Percentiles rank a stretch among this genome's conserved stretches.
Conservation (phyloP, 2,113 vertebrate genomes). For the Holacanthus passer region DNA sequence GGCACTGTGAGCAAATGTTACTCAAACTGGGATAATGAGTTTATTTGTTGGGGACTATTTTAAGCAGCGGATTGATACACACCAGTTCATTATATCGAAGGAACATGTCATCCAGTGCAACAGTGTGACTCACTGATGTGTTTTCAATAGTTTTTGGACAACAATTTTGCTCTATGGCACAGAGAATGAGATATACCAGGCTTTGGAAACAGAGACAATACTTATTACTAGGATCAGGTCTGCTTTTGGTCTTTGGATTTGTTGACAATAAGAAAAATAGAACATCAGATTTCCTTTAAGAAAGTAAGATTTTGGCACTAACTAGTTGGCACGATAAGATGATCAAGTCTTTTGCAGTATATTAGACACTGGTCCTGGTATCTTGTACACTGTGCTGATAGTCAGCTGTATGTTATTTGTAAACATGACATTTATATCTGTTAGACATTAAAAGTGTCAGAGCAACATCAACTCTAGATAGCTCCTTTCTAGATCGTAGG, state of each 20-base stretch:
- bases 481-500: conserved; percentile 3
- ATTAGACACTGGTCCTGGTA: conserved; percentile 9
- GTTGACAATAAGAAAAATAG: not conserved
- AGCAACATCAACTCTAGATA: conserved; percentile 5
- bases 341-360: not conserved
- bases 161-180: no score
- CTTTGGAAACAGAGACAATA: no score
- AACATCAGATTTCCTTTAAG: not conserved
- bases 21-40: not conserved
- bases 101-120: no score
- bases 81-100: not conserved
- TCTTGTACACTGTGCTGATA: conserved; percentile 16
- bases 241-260: conserved; percentile 5
- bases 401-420: not conserved
- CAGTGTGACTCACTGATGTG: no score
- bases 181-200: no score
- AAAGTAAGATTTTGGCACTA: not conserved
- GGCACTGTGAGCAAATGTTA: not conserved
- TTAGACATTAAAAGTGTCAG: conserved; percentile 21
- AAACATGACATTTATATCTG: conserved; percentile 15
- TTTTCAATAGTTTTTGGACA: no score
- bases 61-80: not conserved
- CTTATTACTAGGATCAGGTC: not conserved
- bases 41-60: not conserved
- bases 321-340: not conserved